Evolutionary conservation across 2,888 invertebrate genomes (phyloP).

Genomic region (Leptopilina syphax): DNA sequence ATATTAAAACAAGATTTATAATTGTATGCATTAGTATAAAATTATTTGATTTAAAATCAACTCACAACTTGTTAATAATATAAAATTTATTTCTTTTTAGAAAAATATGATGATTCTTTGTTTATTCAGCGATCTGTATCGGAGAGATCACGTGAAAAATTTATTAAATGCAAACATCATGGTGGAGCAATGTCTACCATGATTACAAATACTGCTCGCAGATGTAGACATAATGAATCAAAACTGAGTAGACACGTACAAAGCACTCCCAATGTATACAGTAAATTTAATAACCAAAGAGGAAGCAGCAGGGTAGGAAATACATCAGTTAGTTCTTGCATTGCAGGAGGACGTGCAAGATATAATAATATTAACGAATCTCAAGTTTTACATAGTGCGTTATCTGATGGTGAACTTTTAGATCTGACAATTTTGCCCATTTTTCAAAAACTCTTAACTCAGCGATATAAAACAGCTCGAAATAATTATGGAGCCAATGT

Average conservation of each 20-base stretch:
- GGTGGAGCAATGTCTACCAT: conserved; percentile 47
- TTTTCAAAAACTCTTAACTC: conserved; percentile 93
- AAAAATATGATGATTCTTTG: conserved; percentile 71
- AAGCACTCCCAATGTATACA: conserved; percentile 81
- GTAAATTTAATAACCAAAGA: conserved; percentile 79
- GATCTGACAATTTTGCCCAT: conserved; percentile 93
- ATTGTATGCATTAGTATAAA: no score
- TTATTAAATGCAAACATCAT: conserved; percentile 60
- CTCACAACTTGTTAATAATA: no score
- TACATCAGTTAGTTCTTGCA: conserved; percentile 42
- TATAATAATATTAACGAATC: conserved; percentile 69
- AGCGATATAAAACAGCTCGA: conserved; percentile 85
- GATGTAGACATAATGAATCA: conserved; percentile 68
- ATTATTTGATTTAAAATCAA: no score
- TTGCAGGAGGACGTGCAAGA: conserved; percentile 55
- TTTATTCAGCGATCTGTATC: conserved; percentile 78
- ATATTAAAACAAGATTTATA: no score
- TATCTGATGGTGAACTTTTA: conserved; percentile 89
- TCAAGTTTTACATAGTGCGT: conserved; percentile 84
- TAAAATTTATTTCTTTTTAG: conserved; percentile 55
- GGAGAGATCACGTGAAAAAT: conserved; percentile 76
- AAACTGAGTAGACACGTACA: conserved; percentile 77
- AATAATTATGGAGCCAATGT: conserved; percentile 85
- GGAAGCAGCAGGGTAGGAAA: conserved; percentile 53
- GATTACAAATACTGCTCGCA: conserved; percentile 63